Percentiles rank a stretch among this genome's conserved stretches.
Evolutionary conservation across 1,140 invertebrate species (phyloP).

Genomic region (Notospermus geniculatus): DNA sequence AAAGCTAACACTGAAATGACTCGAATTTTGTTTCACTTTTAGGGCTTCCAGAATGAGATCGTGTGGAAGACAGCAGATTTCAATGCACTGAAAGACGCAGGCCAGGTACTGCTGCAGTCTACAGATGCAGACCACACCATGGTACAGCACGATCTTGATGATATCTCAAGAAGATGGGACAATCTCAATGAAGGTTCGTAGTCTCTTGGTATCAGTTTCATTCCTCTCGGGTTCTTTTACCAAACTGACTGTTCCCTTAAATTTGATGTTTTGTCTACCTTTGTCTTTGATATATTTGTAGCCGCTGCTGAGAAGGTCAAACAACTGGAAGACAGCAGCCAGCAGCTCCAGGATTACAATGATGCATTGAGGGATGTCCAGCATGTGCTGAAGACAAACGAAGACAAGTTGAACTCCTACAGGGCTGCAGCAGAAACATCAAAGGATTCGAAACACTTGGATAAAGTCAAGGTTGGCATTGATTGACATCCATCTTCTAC

Average conservation of each 20-base stretch:
- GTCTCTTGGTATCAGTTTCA: no score
- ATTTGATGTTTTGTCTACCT: no score
- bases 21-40: no score
- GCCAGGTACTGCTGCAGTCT: slow-evolving; percentile 76
- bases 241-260: no score
- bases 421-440: slow-evolving; percentile 75
- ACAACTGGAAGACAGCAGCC: slow-evolving; percentile 79
- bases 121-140: slow-evolving; percentile 89
- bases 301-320: slow-evolving; percentile 63
- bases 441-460: slow-evolving; percentile 77
- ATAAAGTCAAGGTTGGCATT: slow-evolving; percentile 69
- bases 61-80: slow-evolving; percentile 88
- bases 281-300: no score
- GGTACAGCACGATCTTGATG: slow-evolving; percentile 76
- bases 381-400: slow-evolving; percentile 75
- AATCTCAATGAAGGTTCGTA: neutral
- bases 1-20: no score
- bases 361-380: slow-evolving; percentile 61
- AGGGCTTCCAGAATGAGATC: slow-evolving; percentile 81
- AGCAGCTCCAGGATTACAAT: slow-evolving; percentile 77
- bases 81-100: slow-evolving; percentile 77
- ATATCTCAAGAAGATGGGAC: slow-evolving; percentile 87
- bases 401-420: slow-evolving; percentile 80
- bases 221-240: no score
- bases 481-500: no score